Evolutionary conservation across 2,888 invertebrate genomes (phyloP).

Genomic region (Pseudococcus longispinus): DNA sequence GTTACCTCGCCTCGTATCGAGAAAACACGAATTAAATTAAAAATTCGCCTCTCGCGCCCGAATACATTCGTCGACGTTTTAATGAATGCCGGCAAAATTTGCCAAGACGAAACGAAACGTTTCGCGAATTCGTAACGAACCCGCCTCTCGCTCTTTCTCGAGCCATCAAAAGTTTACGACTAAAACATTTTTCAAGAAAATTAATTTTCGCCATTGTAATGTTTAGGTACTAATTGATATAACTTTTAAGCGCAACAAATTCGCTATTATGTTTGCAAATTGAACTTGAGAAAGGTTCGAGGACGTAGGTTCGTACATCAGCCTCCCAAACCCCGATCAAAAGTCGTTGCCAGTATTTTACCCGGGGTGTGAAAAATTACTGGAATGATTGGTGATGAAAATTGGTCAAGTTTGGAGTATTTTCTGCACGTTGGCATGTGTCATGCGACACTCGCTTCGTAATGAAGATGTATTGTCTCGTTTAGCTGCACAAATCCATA

Average conservation of each 20-base stretch:
- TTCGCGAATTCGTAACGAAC: not conserved
- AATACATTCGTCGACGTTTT: not conserved
- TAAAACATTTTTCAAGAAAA: not conserved
- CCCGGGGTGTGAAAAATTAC: not conserved
- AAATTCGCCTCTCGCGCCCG: not conserved
- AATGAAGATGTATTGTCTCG: not conserved
- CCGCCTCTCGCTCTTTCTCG: not conserved
- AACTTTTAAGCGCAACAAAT: not conserved
- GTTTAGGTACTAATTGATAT: not conserved
- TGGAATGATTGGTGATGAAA: not conserved
- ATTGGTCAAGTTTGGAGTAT: not conserved
- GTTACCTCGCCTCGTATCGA: too few species aligned
- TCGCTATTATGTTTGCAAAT: not conserved
- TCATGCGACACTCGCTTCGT: not conserved
- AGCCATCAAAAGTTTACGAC: not conserved
- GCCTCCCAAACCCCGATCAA: not conserved
- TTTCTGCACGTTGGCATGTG: not conserved
- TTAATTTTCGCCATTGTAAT: slow-evolving; percentile 2
- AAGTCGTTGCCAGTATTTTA: not conserved
- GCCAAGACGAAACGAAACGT: not conserved
- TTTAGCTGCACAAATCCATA: not conserved
- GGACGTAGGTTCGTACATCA: not conserved
- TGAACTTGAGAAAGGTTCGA: not conserved
- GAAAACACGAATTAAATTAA: not conserved
- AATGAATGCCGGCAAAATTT: not conserved